A percentile compares a stretch with the other conserved stretches of the same genome.
phyloP scores from a whole-genome alignment of 2,113 vertebrate species.

The Entelurus aequoreus region DNA sequence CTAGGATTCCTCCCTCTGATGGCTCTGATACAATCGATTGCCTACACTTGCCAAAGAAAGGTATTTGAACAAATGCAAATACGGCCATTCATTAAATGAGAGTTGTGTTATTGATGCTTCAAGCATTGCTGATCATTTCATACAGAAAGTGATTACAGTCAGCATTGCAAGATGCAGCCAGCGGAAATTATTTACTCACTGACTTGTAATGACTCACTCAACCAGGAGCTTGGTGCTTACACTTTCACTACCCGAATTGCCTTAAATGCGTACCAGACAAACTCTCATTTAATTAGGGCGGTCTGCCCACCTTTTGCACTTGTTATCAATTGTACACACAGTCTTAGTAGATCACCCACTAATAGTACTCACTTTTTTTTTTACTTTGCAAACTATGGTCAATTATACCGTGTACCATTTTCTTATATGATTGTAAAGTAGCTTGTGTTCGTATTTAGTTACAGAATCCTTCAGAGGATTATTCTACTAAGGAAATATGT shows the following conservation, averaged over 20 bases:
- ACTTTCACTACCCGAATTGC: background rate
- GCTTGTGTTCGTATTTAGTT: too few relatives aligned
- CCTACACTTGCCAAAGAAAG: conserved; percentile 22
- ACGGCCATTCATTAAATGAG: conserved; percentile 42
- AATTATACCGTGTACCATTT: too few relatives aligned
- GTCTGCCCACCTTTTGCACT: too few relatives aligned
- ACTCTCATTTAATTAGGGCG: background rate
- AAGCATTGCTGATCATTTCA: conserved; percentile 34
- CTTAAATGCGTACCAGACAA: background rate
- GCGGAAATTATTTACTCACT: conserved; percentile 30
- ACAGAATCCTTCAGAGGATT: too few relatives aligned
- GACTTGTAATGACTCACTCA: conserved; percentile 37
- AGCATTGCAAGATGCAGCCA: conserved; percentile 26
- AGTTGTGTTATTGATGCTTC: conserved; percentile 34
- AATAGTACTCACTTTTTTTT: too few relatives aligned
- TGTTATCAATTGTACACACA: too few relatives aligned
- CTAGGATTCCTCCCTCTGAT: background rate
- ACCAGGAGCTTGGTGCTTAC: conserved; percentile 21
- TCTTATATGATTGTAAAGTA: too few relatives aligned
- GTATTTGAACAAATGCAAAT: conserved; percentile 49
- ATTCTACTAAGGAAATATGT: too few relatives aligned
- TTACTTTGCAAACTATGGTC: too few relatives aligned
- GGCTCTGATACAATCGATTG: conserved; percentile 18
- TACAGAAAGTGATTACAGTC: conserved; percentile 20
- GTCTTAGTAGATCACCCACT: too few relatives aligned